Base-by-base conservation (phyloP, 1,140 invertebrate genomes). In the Nasonia longicornis region DNA sequence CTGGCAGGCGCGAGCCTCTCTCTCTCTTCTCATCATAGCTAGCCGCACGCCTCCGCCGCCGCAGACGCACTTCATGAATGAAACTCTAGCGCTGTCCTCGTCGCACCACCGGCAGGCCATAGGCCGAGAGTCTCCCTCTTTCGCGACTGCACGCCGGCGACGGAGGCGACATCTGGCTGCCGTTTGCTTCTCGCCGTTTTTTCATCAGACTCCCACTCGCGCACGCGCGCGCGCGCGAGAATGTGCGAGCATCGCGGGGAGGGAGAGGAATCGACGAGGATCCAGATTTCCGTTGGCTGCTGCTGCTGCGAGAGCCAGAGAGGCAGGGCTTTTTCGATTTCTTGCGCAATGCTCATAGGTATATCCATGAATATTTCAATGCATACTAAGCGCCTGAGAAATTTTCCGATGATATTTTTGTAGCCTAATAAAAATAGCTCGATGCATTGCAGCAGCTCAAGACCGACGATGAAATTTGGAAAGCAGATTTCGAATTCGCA, bases 1-100 rank as follows among this genome's bases (percentile, higher is more conserved):
- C 52, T 58, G 52, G 52, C 52, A 16, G 52, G 52, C 52, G 4
- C 31, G 4, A 0, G 31, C 31, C 31, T 35, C 31, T 35, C 31
- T 35, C 31, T 26, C 52, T 58, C 52, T 20, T 14, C 35, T 8
- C 38, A 42, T 42, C 38, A 22, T 22, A 42, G 52, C 52, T 58
- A 20, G 52, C 20, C 52, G 52, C 52, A 58, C 20, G 52, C 52
- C 72, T 58, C 26, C 20, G 26, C 52, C 48, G 45, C n/a, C 26
- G 77, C 48, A 45, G 20, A 38, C 69, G 48, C 52, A 31, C n/a
- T 31, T 75, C 79, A 80, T 80, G 79, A 80, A 80, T 80, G 79
- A 75, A 80, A 67, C 79, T 42, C 35, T 31, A 31, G 29, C 69
- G 29, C 69, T 42, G 10, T 38, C 69, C 4, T 31, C 31, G 31